phyloP scores from a whole-genome alignment of 2,888 invertebrate species.

The Scelioninae gen. 2 region DNA sequence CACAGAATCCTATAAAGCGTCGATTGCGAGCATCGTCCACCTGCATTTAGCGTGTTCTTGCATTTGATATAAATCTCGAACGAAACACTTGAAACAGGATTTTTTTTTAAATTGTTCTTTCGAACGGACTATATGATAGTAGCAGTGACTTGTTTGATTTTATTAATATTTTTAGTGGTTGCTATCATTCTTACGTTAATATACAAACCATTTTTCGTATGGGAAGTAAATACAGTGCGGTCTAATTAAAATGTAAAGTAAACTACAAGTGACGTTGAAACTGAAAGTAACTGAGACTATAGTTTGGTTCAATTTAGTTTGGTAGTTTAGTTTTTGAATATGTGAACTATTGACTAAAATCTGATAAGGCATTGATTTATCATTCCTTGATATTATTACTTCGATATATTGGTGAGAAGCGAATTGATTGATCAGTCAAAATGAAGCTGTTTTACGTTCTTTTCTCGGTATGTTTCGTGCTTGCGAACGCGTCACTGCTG shows the following conservation, averaged over 20 bases:
- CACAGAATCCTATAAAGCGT: slow-evolving; percentile 70
- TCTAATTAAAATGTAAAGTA: slow-evolving; percentile 24
- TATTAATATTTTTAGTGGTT: slow-evolving; percentile 64
- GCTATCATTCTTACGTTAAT: slow-evolving; percentile 63
- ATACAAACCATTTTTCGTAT: slow-evolving; percentile 67
- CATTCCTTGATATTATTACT: too few relatives aligned
- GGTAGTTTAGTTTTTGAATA: slow-evolving; percentile 20
- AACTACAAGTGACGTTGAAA: slow-evolving; percentile 14
- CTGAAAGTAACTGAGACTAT: slow-evolving; percentile 1
- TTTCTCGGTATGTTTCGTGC: slow-evolving; percentile 33
- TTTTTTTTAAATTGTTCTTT: background rate
- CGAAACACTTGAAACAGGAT: slow-evolving; percentile 1
- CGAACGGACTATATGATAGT: slow-evolving; percentile 54
- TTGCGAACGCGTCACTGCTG: slow-evolving; percentile 63
- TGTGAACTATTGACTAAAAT: too few relatives aligned
- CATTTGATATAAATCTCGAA: slow-evolving; percentile 35
- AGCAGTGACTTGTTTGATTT: slow-evolving; percentile 62
- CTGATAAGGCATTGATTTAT: too few relatives aligned
- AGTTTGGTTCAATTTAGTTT: slow-evolving; percentile 19
- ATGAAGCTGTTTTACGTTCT: slow-evolving; percentile 48
- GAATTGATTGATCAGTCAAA: slow-evolving; percentile 12
- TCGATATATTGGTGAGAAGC: too few relatives aligned
- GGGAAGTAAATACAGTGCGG: slow-evolving; percentile 61
- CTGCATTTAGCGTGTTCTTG: slow-evolving; percentile 63
- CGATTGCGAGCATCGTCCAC: slow-evolving; percentile 61